phyloP scores from a whole-genome alignment of 2,888 invertebrate genomes.

The Caenorhabditis sp. region DNA sequence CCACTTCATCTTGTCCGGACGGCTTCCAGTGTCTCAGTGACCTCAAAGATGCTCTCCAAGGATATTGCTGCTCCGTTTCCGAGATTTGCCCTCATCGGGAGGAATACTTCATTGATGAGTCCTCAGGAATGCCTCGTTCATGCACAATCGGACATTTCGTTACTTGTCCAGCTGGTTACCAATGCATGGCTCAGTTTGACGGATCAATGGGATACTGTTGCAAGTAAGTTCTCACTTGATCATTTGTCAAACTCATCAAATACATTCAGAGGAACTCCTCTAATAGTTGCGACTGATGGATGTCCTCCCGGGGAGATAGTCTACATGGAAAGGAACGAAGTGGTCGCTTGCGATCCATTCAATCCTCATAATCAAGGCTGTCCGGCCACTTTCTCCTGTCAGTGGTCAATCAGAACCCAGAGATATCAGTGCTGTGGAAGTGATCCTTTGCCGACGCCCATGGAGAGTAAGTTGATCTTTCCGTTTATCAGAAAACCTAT shows the following conservation, averaged over 20 bases:
- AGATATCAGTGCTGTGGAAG: slow-evolving; percentile 71
- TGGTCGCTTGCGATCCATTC: slow-evolving; percentile 69
- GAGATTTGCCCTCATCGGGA: slow-evolving; percentile 72
- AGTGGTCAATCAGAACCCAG: slow-evolving; percentile 70
- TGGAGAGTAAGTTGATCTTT: slow-evolving; percentile 59
- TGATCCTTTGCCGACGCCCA: slow-evolving; percentile 63
- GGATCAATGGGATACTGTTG: slow-evolving; percentile 69
- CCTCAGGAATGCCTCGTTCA: slow-evolving; percentile 68
- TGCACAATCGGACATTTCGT: slow-evolving; percentile 71
- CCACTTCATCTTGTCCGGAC: slow-evolving; percentile 68
- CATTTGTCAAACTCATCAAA: neutral
- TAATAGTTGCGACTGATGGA: slow-evolving; percentile 62
- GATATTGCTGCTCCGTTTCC: slow-evolving; percentile 69
- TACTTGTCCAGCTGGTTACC: slow-evolving; percentile 68
- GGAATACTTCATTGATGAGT: slow-evolving; percentile 69
- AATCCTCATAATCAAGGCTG: slow-evolving; percentile 67
- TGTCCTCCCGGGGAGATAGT: slow-evolving; percentile 71
- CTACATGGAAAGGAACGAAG: slow-evolving; percentile 71
- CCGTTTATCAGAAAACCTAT: neutral
- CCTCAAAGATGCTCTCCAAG: slow-evolving; percentile 69
- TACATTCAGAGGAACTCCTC: slow-evolving; percentile 46
- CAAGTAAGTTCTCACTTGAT: slow-evolving; percentile 44
- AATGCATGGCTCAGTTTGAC: slow-evolving; percentile 66
- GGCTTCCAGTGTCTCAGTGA: slow-evolving; percentile 68
- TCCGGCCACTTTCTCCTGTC: slow-evolving; percentile 67